Base-by-base conservation (phyloP, 2,888 invertebrate genomes). In the Caradrina kadenii region DNA sequence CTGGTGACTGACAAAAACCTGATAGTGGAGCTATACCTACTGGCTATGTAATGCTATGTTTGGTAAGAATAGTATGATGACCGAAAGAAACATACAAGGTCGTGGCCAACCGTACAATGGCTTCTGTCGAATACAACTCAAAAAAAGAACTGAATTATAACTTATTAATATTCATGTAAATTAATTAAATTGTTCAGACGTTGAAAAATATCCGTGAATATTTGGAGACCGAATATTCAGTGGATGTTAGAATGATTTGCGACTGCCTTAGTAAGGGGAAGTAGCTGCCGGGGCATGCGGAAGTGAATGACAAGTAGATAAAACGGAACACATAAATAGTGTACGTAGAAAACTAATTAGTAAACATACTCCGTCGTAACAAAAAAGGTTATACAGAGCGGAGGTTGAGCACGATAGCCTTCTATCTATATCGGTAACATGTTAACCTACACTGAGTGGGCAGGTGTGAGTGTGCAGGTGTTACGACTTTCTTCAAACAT, bases 51-150 rank as follows among this genome's bases (percentile, higher is more conserved):
- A 76, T 80, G 75, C 55, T 79, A 85, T 80, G 69, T 75, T 73
- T 81, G 84, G 82, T 89, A 91, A 91, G 91, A 93, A 92, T 89
- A 77, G 77, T 68, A 66, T 90, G 90, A 88, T 90, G 90, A 93
- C 90, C 89, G 87, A 90, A 92, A 90, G 88, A 88, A 86, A 81
- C 83, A 69, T 83, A 85, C 93, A 95, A 95, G 94, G 94, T 93
- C 93, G 91, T 82, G 90, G 90, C 82, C 91, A 91, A 84, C 86
- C 91, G 93, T 90, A 91, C 93, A 94, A 91, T 92, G 93, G 91
- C 94, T 93, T 91, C 87, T 79, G 82, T 86, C 79, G 81, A 87
- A 90, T 85, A 80, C 69, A 78, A 78, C 77, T 74, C 65, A 70
- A 81, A 39, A 39, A 39, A 83, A 77, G 21, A 74, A 76, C 76